These are phyloP conservation scores for Acanthoscelides obtectus DNA, from an alignment of 2,888 invertebrate genomes.

Conservation along the genomic window DNA sequence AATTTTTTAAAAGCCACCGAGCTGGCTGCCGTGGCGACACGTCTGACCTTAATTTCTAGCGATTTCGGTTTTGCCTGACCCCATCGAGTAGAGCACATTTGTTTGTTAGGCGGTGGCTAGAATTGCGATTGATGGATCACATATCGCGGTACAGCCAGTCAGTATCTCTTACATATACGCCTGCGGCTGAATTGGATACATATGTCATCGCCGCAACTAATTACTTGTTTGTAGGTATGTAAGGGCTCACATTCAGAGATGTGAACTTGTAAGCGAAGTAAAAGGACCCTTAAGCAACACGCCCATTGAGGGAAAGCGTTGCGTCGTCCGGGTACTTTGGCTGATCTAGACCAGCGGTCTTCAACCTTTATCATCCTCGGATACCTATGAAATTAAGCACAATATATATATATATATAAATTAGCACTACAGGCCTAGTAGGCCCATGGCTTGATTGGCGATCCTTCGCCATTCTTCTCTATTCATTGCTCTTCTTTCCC, in stretches of 20 bases:
- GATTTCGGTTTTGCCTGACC: slow-evolving; percentile 18
- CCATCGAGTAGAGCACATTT: slow-evolving; percentile 5
- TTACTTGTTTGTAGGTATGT: neutral
- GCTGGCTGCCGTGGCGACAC: slow-evolving; percentile 7
- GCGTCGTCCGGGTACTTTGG: too few relatives aligned
- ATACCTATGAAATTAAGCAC: too few relatives aligned
- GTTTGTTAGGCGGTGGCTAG: slow-evolving; percentile 9
- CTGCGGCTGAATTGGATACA: neutral
- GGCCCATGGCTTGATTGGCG: too few relatives aligned
- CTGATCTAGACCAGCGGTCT: too few relatives aligned
- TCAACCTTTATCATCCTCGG: too few relatives aligned
- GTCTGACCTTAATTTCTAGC: slow-evolving; percentile 20
- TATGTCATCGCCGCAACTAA: neutral
- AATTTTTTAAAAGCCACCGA: slow-evolving; percentile 3
- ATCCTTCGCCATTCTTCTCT: too few relatives aligned
- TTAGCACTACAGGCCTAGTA: too few relatives aligned
- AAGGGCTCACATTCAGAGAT: neutral
- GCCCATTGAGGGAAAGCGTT: too few relatives aligned
- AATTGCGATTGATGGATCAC: neutral
- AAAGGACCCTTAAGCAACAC: too few relatives aligned
- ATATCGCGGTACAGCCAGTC: neutral
- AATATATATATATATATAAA: too few relatives aligned
- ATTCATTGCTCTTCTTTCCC: too few relatives aligned
- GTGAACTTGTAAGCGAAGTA: too few relatives aligned
- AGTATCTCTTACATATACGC: neutral